Conservation (phyloP, 2,797 vertebrate genomes). For the Brachymystax lenok region DNA sequence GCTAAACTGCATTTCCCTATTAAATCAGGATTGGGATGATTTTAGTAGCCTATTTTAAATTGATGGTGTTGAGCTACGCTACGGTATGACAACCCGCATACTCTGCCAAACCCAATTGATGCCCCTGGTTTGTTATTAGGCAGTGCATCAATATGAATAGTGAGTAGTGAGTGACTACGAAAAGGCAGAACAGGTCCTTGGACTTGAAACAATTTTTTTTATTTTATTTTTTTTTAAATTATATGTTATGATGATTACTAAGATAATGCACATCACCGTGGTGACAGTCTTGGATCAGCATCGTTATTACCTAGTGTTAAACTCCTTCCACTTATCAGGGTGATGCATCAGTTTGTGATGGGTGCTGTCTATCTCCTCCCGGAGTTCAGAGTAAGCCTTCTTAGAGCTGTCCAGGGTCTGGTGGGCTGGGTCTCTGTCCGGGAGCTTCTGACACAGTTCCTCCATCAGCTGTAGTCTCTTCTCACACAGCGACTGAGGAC, state of each 20-base stretch:
- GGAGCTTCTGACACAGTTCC: slow-evolving; percentile 90
- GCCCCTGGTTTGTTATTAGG: background rate
- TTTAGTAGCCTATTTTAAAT: too few relatives aligned
- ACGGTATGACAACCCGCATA: too few relatives aligned
- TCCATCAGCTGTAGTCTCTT: slow-evolving; percentile 90
- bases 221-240: background rate
- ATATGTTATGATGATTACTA: background rate
- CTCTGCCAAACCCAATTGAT: background rate
- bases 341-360: slow-evolving; percentile 82
- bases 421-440: slow-evolving; percentile 79
- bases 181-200: background rate
- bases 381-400: slow-evolving; percentile 77
- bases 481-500: slow-evolving; percentile 87
- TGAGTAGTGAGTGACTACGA: background rate
- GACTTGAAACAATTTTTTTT: background rate
- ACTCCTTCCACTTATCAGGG: slow-evolving; percentile 92
- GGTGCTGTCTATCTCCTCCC: slow-evolving; percentile 81
- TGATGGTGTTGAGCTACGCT: too few relatives aligned
- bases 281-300: background rate
- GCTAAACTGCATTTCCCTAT: too few relatives aligned
- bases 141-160: background rate
- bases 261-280: background rate
- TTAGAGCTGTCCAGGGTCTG: slow-evolving; percentile 74
- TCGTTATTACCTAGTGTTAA: slow-evolving; percentile 78
- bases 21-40: too few relatives aligned